Evolutionary conservation across 2,113 vertebrate species (phyloP).

Genomic region (Aegotheles bennettii): DNA sequence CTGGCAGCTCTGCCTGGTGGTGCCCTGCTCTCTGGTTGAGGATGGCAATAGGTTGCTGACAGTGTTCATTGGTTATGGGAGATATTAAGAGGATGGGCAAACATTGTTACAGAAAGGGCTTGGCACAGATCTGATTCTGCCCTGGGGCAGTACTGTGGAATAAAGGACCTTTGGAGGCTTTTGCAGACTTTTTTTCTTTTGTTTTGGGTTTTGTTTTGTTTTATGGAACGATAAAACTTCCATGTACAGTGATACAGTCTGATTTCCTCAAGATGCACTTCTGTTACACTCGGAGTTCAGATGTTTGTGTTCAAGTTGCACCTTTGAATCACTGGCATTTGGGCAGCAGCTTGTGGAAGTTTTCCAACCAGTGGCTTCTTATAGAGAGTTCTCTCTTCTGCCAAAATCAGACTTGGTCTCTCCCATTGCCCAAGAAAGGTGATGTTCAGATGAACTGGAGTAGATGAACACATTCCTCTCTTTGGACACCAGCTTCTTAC

Average conservation of each 20-base stretch:
- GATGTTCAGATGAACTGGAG: conserved; percentile 17
- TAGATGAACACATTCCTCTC: not conserved
- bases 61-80: not conserved
- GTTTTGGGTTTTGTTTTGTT: no score
- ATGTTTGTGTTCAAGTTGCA: conserved; percentile 19
- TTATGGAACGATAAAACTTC: not conserved
- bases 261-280: conserved; percentile 17
- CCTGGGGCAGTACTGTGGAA: not conserved
- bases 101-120: not conserved
- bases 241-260: not conserved
- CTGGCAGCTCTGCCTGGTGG: not conserved
- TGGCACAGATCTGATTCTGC: not conserved
- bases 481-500: not conserved
- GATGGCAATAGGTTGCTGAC: not conserved
- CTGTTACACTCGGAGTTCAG: not conserved
- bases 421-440: conserved; percentile 50
- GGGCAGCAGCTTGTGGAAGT: conserved; percentile 12
- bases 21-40: not conserved
- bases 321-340: conserved; percentile 36
- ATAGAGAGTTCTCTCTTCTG: conserved; percentile 7
- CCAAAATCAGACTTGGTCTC: not conserved
- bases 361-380: not conserved
- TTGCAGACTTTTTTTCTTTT: not conserved
- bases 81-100: not conserved
- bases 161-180: not conserved